Percentiles rank a stretch among this genome's conserved stretches.
Evolutionary conservation across 2,888 invertebrate genomes (phyloP).

Genomic region (Agonum fuliginosum): DNA sequence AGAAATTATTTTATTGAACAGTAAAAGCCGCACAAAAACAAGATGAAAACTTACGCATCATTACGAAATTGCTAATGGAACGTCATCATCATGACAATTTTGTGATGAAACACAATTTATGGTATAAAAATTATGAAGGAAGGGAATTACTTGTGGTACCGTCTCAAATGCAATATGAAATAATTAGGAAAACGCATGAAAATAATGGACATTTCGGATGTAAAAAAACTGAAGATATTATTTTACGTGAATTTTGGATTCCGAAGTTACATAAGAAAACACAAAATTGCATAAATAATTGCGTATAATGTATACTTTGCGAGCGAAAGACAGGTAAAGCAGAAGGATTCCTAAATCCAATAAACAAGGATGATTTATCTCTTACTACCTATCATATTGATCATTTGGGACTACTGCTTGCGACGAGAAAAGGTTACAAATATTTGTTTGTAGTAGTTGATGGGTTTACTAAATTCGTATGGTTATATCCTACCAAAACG

Average conservation of each 20-base stretch:
- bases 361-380: slow-evolving; percentile 27
- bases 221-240: too few species aligned
- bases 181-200: slow-evolving; percentile 65
- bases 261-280: too few species aligned
- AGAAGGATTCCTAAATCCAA: slow-evolving; percentile 40
- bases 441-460: slow-evolving; percentile 47
- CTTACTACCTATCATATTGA: slow-evolving; percentile 23
- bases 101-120: not conserved
- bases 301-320: slow-evolving; percentile 21
- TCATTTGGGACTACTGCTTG: slow-evolving; percentile 32
- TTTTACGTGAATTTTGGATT: too few species aligned
- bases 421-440: slow-evolving; percentile 9
- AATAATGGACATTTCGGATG: slow-evolving; percentile 66
- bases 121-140: slow-evolving; percentile 1
- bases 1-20: too few species aligned
- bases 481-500: slow-evolving; percentile 29
- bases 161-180: slow-evolving; percentile 67
- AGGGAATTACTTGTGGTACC: too few species aligned
- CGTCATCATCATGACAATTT: not conserved
- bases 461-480: slow-evolving; percentile 44
- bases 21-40: too few species aligned
- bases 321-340: slow-evolving; percentile 9
- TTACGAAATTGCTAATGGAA: not conserved
- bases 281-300: slow-evolving; percentile 7
- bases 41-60: not conserved